Conservation (phyloP, 2,797 vertebrate genomes). For the Poecilia velifera region DNA sequence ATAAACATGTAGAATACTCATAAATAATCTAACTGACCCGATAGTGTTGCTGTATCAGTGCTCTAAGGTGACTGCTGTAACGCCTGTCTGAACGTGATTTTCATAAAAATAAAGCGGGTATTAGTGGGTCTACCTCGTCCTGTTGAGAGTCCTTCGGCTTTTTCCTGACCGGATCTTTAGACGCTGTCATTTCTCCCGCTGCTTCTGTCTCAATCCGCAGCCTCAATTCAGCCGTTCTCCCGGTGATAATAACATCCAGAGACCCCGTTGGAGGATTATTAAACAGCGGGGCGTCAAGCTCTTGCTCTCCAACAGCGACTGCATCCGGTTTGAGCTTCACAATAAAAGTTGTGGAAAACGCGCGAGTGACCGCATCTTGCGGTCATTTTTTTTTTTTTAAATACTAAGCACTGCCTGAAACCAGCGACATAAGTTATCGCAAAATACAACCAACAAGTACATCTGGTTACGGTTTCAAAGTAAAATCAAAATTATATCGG, state of each 20-base stretch:
- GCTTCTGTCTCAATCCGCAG: background rate
- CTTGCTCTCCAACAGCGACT: rapidly evolving
- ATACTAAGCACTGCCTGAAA: background rate
- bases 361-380: background rate
- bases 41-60: background rate
- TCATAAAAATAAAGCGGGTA: background rate
- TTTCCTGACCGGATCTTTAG: conserved; percentile 68
- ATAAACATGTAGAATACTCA: background rate
- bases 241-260: conserved; percentile 40
- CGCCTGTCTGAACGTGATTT: background rate
- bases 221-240: conserved; percentile 39
- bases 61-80: background rate
- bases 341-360: conserved; percentile 20
- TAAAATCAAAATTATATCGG: background rate
- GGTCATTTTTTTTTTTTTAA: background rate
- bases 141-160: conserved; percentile 65
- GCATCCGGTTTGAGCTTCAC: conserved; percentile 28
- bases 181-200: conserved; percentile 64
- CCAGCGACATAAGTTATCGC: background rate
- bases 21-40: background rate
- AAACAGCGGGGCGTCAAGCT: conserved; percentile 30
- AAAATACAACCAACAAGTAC: background rate
- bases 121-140: conserved; percentile 57
- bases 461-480: background rate
- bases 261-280: conserved; percentile 40